phyloP scores from a whole-genome alignment of 2,113 vertebrate genomes.

The Osmerus eperlanus region DNA sequence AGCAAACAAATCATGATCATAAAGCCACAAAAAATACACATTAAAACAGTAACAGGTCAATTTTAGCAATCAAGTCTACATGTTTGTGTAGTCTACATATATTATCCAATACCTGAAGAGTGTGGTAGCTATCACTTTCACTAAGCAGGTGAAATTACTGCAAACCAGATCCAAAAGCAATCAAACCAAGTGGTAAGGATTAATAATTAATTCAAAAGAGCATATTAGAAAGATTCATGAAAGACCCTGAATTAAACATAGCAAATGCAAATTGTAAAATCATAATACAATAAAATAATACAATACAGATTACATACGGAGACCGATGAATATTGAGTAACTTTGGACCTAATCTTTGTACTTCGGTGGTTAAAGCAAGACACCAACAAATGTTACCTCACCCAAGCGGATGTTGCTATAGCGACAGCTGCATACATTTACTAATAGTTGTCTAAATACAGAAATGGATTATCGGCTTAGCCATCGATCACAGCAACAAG shows the following conservation, averaged over 20 bases:
- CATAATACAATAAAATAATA: constrained; percentile 38
- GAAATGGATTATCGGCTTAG: constrained; percentile 3
- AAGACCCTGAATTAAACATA: constrained; percentile 83
- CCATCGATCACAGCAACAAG: constrained; percentile 25
- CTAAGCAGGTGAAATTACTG: constrained; percentile 72
- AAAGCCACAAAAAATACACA: constrained; percentile 89
- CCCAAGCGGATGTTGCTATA: constrained; percentile 33
- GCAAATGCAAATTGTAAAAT: constrained; percentile 25
- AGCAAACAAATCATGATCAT: constrained; percentile 69
- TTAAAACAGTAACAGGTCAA: constrained; percentile 90
- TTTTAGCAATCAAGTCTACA: constrained; percentile 84
- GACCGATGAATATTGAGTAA: constrained; percentile 16
- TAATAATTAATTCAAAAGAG: constrained; percentile 79
- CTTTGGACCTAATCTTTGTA: constrained; percentile 57
- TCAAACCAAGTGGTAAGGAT: constrained; percentile 50
- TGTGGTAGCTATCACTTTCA: constrained; percentile 82
- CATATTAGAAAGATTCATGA: constrained; percentile 74
- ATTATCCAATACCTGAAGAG: constrained; percentile 81
- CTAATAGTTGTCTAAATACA: constrained; percentile 21
- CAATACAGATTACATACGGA: constrained; percentile 14
- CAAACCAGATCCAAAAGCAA: constrained; percentile 70
- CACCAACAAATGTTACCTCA: constrained; percentile 28
- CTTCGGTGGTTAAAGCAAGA: constrained; percentile 58
- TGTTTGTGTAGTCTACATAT: constrained; percentile 81
- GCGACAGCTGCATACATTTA: constrained; percentile 48